Evolutionary conservation across 2,113 vertebrate genomes (phyloP).

Genomic region (Spilogale gracilis): DNA sequence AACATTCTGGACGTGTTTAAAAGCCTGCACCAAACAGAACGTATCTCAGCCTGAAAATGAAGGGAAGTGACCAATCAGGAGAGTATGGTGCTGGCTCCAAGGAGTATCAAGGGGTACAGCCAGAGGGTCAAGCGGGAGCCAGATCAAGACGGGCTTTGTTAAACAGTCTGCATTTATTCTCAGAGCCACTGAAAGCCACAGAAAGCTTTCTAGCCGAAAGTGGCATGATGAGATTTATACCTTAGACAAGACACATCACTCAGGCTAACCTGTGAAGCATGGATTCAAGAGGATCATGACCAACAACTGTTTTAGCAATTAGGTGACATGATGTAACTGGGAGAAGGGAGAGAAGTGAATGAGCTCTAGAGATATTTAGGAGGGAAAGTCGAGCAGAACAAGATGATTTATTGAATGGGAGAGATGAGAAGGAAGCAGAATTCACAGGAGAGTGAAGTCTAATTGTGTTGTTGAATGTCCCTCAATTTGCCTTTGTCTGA

Average conservation of each 20-base stretch:
- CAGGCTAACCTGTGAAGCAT: conserved; percentile 49
- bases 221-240: conserved; percentile 2
- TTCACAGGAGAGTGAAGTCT: not conserved
- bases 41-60: not conserved
- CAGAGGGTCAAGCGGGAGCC: not conserved
- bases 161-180: not conserved
- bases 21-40: not conserved
- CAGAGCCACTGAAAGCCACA: not conserved
- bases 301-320: conserved; percentile 73
- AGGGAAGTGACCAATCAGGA: not conserved
- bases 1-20: not conserved
- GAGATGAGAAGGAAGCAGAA: conserved; percentile 23
- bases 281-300: not conserved
- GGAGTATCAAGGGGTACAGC: not conserved
- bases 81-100: not conserved
- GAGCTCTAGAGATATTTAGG: not conserved
- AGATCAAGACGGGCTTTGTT: not conserved
- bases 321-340: conserved; percentile 62
- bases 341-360: not conserved
- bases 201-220: not conserved
- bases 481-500: not conserved
- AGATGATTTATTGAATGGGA: conserved; percentile 57
- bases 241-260: conserved; percentile 56
- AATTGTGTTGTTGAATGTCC: not conserved
- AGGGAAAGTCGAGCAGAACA: conserved; percentile 45